Percentiles rank a stretch among this genome's conserved stretches.
These are phyloP conservation scores for Sturnira hondurensis DNA, from an alignment of 2,113 vertebrate species.

Conservation along the genomic window DNA sequence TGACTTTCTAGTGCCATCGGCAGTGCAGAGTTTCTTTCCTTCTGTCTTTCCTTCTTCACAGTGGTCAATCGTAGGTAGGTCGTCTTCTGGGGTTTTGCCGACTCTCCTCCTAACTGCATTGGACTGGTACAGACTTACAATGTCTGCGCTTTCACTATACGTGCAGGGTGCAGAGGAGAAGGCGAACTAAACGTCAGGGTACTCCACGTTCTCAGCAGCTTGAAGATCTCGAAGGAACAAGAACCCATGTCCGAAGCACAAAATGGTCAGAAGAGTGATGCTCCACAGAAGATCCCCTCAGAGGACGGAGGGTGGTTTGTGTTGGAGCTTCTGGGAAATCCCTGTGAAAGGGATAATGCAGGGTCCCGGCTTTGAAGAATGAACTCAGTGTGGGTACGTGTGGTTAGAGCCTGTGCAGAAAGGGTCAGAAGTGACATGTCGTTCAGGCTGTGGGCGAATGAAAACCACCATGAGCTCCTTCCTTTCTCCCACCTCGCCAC, in stretches of 20 bases:
- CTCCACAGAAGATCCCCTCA: background rate
- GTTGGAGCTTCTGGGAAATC: background rate
- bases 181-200: background rate
- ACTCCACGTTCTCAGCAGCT: background rate
- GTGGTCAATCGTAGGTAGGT: background rate
- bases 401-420: background rate
- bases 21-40: background rate
- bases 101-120: background rate
- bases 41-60: background rate
- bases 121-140: background rate
- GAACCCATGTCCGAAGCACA: background rate
- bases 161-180: background rate
- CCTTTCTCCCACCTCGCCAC: too few relatives aligned
- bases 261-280: background rate
- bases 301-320: background rate
- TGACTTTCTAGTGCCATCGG: background rate
- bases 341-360: background rate
- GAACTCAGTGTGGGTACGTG: background rate
- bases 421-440: background rate
- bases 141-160: background rate
- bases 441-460: background rate
- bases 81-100: background rate
- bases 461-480: background rate
- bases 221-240: background rate
- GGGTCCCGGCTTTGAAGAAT: background rate